Evolutionary conservation across 2,888 invertebrate genomes (phyloP), one percentile per base, ranked within the genome.

Genomic region (Orgyia antiqua): DNA sequence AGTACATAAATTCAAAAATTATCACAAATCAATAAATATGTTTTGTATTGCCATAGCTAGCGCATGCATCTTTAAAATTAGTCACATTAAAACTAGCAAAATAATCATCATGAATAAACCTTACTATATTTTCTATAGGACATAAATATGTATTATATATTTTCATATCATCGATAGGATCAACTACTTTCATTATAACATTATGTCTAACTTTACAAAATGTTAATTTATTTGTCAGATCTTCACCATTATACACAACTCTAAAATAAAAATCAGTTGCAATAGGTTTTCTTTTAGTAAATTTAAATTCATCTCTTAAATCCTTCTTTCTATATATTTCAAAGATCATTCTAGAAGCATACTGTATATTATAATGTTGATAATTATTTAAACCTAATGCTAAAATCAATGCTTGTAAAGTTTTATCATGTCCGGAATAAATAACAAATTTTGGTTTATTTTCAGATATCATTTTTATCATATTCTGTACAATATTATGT

Each of bases 381-480:
- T 89, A 88, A 33, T 84, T 87, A 10, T 75, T 82, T 2, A 95
- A 72, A 0, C 97, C 96, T 27, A 98, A 67, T 0, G 96, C 94
- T 2, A 93, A 87, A 1, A 94, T 90, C 19, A 98, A 74, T 43
- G 95, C 94, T 56, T 95, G 94, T 19, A 98, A 63, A 0, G 97
- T 97, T 58, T 94, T 93, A 70, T 98, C 98, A 57, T 98, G 98
- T 0, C 97, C 97, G 0, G 97, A 97, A 64, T 94, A 96, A 0
- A 96, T 58, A 0, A 94, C 91, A 33, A 95, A 88, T 55, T 92
- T 92, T 0, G 92, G 92, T 36, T 89, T 90, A 36, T 89, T 90
- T 27, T 93, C 93, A 0, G 93, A 92, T 46, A 95, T 92, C 87
- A 95, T 93, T 50, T 92, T 88, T 6, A 95, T 84, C 90, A 96